Evolutionary conservation across 2,797 vertebrate species (phyloP).

Genomic region (Centropyge bicolor): DNA sequence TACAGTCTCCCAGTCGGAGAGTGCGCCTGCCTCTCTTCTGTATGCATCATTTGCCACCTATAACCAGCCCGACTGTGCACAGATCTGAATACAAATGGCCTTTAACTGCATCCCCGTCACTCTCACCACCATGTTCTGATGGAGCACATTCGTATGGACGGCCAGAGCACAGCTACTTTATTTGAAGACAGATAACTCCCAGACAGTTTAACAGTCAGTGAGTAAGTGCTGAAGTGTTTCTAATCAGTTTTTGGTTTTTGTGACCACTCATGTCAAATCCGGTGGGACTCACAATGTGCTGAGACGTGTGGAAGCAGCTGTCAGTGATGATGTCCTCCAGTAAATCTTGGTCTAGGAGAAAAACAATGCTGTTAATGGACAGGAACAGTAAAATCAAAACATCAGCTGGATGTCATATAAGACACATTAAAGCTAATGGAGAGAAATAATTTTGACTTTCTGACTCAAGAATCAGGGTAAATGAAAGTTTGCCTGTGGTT

Average conservation of each 20-base stretch:
- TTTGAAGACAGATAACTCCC: constrained; percentile 29
- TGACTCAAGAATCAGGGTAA: not conserved
- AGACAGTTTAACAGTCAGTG: constrained; percentile 34
- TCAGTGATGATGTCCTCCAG: constrained; percentile 91
- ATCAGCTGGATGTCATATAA: not conserved
- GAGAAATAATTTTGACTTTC: not conserved
- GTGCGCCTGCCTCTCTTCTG: constrained; percentile 36
- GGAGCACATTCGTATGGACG: constrained; percentile 15
- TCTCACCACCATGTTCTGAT: constrained; percentile 31
- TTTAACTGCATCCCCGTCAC: constrained; percentile 49
- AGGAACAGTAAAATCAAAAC: not conserved
- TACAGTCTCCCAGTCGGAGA: constrained; percentile 53
- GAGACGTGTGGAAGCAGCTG: constrained; percentile 87
- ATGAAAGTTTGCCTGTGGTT: not conserved
- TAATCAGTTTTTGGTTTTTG: constrained; percentile 30
- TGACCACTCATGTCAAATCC: constrained; percentile 25
- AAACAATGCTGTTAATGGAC: constrained; percentile 22
- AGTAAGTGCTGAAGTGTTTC: constrained; percentile 13
- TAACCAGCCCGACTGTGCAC: constrained; percentile 47
- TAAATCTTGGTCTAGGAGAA: constrained; percentile 89
- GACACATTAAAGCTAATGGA: not conserved
- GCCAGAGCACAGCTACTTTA: constrained; percentile 18
- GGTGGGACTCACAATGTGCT: constrained; percentile 88
- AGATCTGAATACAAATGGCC: constrained; percentile 76
- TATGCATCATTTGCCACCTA: constrained; percentile 66